Conservation (phyloP, 2,113 vertebrate species). For the Anolis sagrei region DNA sequence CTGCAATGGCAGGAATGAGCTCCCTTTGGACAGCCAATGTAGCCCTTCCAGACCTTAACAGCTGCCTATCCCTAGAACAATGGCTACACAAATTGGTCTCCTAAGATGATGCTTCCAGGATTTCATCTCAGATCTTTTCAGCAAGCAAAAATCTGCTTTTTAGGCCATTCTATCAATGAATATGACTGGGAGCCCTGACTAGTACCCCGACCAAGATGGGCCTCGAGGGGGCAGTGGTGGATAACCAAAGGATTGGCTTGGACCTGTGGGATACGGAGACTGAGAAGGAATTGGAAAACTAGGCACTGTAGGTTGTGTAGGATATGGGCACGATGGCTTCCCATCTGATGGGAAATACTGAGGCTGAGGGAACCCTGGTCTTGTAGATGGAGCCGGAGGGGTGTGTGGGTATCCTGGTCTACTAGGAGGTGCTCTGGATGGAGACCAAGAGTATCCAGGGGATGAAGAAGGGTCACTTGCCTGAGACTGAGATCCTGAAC, state of each 20-base stretch:
- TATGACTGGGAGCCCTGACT: neutral
- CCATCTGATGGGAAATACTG: slow-evolving; percentile 51
- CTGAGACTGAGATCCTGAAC: slow-evolving; percentile 38
- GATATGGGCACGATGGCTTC: slow-evolving; percentile 59
- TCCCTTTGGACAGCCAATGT: too few species aligned
- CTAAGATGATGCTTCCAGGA: neutral
- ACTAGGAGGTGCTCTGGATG: slow-evolving; percentile 57
- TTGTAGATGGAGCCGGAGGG: slow-evolving; percentile 31
- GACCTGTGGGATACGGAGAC: slow-evolving; percentile 58
- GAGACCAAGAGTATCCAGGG: slow-evolving; percentile 69
- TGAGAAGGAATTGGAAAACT: slow-evolving; percentile 59
- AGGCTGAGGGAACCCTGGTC: slow-evolving; percentile 55
- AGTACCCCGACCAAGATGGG: slow-evolving; percentile 76
- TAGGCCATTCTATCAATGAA: slow-evolving; percentile 1
- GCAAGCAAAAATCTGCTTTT: slow-evolving; percentile 31
- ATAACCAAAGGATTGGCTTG: slow-evolving; percentile 70
- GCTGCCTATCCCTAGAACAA: neutral
- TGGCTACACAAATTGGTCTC: fast-evolving
- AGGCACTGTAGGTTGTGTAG: slow-evolving; percentile 67
- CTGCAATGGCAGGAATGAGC: too few species aligned
- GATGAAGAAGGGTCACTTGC: neutral
- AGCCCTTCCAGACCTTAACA: too few species aligned
- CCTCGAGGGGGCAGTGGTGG: slow-evolving; percentile 68
- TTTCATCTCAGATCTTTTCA: slow-evolving; percentile 13
- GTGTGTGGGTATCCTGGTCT: slow-evolving; percentile 45